phyloP scores from a whole-genome alignment of 1,140 invertebrate species.

The Aphelinus atriplicis region DNA sequence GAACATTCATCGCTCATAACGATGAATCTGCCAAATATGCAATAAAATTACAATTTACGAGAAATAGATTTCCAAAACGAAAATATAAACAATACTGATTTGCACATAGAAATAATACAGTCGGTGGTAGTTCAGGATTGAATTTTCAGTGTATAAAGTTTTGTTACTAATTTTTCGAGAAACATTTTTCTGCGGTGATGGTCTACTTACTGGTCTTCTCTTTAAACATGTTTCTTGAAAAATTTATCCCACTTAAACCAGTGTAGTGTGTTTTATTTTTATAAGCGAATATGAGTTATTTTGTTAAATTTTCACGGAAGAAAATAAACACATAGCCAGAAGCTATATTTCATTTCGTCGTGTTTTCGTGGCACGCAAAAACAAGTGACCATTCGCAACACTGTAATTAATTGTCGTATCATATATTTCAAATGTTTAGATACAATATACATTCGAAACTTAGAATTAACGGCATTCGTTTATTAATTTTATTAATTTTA shows the following conservation, averaged over 20 bases:
- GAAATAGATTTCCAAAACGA: conserved; percentile 14
- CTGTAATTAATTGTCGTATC: conserved; percentile 32
- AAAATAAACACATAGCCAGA: conserved; percentile 15
- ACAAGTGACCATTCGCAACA: conserved; percentile 21
- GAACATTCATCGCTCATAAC: background rate
- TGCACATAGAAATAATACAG: conserved; percentile 6
- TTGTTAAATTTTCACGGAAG: background rate
- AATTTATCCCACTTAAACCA: background rate
- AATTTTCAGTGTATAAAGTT: conserved; percentile 25
- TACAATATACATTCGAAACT: conserved; percentile 16
- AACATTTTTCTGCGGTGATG: conserved; percentile 29
- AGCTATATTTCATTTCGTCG: conserved; percentile 26
- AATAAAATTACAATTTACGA: conserved; percentile 19
- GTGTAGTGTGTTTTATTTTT: too few relatives aligned
- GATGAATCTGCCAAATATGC: conserved; percentile 18
- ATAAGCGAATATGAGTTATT: too few relatives aligned
- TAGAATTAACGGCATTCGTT: conserved; percentile 14
- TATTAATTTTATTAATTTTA: conserved; percentile 21
- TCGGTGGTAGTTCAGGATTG: conserved; percentile 20
- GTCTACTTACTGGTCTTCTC: conserved; percentile 8
- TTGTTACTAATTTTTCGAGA: conserved; percentile 20
- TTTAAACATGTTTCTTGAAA: conserved; percentile 30
- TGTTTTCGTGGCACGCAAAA: conserved; percentile 11
- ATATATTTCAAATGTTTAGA: conserved; percentile 6
- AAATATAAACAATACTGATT: conserved; percentile 16